phyloP scores from a whole-genome alignment of 2,113 vertebrate species.

The Sclerurus mexicanus region DNA sequence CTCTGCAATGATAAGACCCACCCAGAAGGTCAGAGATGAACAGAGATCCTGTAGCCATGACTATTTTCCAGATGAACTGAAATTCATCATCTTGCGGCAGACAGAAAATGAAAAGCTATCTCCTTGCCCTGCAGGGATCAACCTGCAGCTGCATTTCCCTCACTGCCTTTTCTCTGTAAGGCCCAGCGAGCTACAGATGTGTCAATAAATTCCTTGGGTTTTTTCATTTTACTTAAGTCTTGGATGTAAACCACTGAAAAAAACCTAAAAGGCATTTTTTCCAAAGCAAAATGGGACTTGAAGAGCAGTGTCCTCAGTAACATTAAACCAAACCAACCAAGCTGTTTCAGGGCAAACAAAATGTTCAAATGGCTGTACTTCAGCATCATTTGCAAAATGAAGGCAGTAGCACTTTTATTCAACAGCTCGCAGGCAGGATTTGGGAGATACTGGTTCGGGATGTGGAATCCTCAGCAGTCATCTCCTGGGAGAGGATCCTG shows the following conservation, averaged over 20 bases:
- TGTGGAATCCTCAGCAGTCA: not conserved
- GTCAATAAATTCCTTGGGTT: not conserved
- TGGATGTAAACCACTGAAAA: not conserved
- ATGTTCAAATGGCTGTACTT: rapidly evolving
- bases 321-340: not conserved
- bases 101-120: slow-evolving; percentile 32
- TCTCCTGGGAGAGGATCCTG: not conserved
- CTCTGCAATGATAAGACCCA: rapidly evolving
- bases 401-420: not conserved
- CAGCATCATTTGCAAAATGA: not conserved
- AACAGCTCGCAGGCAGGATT: not conserved
- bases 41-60: not conserved
- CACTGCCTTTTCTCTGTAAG: not conserved
- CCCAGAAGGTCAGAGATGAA: not conserved
- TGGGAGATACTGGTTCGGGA: not conserved
- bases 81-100: slow-evolving; percentile 4
- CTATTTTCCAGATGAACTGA: slow-evolving; percentile 28
- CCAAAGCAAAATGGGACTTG: not conserved
- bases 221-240: not conserved
- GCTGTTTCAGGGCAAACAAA: not conserved
- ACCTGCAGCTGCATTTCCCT: slow-evolving; percentile 36
- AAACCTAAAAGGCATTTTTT: not conserved
- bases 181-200: not conserved
- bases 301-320: not conserved
- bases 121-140: slow-evolving; percentile 29